Evolutionary conservation across 1,140 invertebrate genomes (phyloP), one percentile per base, ranked within the genome.

Genomic region (Drosophila setifemur): DNA sequence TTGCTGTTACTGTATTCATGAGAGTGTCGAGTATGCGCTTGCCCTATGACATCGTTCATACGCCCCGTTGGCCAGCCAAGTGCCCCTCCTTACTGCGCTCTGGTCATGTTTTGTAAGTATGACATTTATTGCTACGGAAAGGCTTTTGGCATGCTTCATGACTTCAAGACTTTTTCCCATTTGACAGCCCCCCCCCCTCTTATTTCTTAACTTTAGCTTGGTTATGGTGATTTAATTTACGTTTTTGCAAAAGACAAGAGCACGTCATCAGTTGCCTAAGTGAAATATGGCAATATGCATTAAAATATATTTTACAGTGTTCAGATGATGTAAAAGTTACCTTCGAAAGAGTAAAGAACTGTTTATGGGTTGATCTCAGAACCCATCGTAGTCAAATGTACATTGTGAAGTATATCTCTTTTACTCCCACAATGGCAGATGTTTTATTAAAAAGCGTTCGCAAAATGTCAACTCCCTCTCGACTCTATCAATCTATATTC

Each of bases 81-180:
- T 81, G 71, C 71, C 67, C 61, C 29, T n/a, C 25, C 29, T 14
- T 25, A 11, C 44, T 18, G 21, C 48, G 66, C 57, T 18, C 42
- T 64, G 44, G 60, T 48, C 57, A 64, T 63, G 25, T 64, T 61
- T 18, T 40, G 42, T 40, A 63, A 64, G 60, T 86, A 81, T 86
- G 81, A 86, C 81, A 79, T 81, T 86, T 82, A 86, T 86, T 86
- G 81, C 82, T 86, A 70, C 72, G 57, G 81, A 86, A 86, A 85
- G 82, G 76, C 77, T 87, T 85, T 79, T 85, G 74, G 74, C 79
- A 83, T 78, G 74, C 75, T 75, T 86, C 66, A 83, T 71, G 79
- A 47, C 70, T 81, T 60, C 21, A 35, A 43, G 66, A 79, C 54
- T 75, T 64, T 54, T 58, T 31, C 43, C 48, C 63, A 54, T 77